These are phyloP conservation scores for Oscheius onirici DNA, from an alignment of 2,888 invertebrate genomes.

Conservation along the genomic window DNA sequence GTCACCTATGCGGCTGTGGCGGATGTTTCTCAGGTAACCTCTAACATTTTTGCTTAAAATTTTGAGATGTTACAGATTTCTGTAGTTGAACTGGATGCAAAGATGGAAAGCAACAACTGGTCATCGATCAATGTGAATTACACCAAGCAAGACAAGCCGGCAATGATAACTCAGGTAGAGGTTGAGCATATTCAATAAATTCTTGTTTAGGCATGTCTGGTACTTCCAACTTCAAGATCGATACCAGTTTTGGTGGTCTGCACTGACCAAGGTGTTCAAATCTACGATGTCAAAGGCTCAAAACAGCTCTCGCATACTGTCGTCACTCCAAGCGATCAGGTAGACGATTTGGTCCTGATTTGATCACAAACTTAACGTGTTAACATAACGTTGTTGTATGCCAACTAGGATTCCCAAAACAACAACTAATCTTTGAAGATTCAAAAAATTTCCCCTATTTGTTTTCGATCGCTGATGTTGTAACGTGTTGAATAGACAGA, in stretches of 20 bases:
- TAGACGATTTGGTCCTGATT: neutral
- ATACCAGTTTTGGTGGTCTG: conserved; percentile 58
- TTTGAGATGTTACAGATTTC: conserved; percentile 7
- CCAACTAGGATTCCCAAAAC: too few relatives aligned
- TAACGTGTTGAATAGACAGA: too few relatives aligned
- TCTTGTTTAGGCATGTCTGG: conserved; percentile 51
- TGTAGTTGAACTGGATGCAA: conserved; percentile 30
- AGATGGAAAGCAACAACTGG: conserved; percentile 34
- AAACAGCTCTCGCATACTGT: neutral
- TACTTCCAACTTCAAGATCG: conserved; percentile 54
- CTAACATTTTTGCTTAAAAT: neutral
- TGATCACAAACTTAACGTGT: too few relatives aligned
- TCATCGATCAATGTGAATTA: conserved; percentile 16
- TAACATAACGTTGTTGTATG: too few relatives aligned
- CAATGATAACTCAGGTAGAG: conserved; percentile 18
- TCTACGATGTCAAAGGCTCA: conserved; percentile 42
- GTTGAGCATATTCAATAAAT: neutral
- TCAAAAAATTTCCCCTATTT: too few relatives aligned
- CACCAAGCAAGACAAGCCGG: conserved; percentile 26
- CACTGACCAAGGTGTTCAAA: conserved; percentile 39
- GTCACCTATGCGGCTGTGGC: conserved; percentile 41
- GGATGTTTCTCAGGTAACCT: conserved; percentile 34
- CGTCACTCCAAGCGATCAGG: too few relatives aligned
- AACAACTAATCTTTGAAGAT: too few relatives aligned
- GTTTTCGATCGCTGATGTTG: too few relatives aligned